Conservation (phyloP, 37 sponge, comb jelly and placozoan genomes). For the Agelas oroides region DNA sequence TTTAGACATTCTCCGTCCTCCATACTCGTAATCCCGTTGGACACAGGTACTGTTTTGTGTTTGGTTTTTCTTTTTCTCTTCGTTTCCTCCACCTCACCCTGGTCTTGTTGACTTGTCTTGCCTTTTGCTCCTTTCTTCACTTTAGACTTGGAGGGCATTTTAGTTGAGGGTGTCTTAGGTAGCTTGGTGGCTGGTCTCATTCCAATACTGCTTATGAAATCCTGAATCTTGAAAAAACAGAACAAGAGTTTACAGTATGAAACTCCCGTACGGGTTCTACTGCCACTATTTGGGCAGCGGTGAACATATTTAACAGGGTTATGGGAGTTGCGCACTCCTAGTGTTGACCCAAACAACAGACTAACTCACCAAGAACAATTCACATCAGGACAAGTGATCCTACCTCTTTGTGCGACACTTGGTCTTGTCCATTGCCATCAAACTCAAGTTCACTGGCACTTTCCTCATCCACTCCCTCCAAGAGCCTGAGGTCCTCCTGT, state of each 20-base stretch:
- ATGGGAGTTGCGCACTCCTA: no score
- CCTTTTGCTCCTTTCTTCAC: conserved; percentile 18
- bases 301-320: no score
- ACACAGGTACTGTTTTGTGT: background rate
- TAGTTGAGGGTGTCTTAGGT: background rate
- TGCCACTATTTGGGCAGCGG: no score
- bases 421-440: background rate
- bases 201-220: conserved; percentile 27
- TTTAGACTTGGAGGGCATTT: background rate
- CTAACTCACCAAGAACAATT: no score
- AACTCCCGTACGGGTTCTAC: no score
- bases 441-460: conserved; percentile 49
- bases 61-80: background rate
- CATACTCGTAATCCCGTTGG: background rate
- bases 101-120: background rate
- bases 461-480: conserved; percentile 35
- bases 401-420: conserved; percentile 1
- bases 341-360: no score
- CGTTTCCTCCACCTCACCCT: background rate
- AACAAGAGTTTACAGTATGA: background rate
- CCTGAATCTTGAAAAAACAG: conserved; percentile 8
- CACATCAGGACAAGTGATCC: no score
- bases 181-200: background rate
- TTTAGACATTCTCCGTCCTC: background rate
- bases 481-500: conserved; percentile 58